These are phyloP conservation scores for Taphrorychus bicolor DNA, from an alignment of 2,888 invertebrate genomes.

Conservation along the genomic window DNA sequence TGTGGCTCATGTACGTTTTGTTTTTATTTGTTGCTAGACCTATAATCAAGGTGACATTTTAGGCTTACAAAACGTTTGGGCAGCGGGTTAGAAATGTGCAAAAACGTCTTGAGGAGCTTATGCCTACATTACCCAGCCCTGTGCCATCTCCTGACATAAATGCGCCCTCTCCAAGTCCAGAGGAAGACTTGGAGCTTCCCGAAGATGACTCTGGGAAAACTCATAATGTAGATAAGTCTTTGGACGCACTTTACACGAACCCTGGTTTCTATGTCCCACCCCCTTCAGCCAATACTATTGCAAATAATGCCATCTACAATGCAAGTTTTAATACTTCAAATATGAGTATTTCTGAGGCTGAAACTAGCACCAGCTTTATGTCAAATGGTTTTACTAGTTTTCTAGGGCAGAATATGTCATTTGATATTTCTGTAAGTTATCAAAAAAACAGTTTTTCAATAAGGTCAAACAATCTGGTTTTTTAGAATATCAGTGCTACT, in stretches of 20 bases:
- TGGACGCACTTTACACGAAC: slow-evolving; percentile 38
- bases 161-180: slow-evolving; percentile 81
- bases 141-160: slow-evolving; percentile 73
- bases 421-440: slow-evolving; percentile 34
- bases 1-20: slow-evolving; percentile 85
- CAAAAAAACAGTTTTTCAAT: not conserved
- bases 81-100: slow-evolving; percentile 85
- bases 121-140: slow-evolving; percentile 73
- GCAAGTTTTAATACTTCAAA: slow-evolving; percentile 10
- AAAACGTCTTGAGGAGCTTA: slow-evolving; percentile 83
- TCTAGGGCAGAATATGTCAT: slow-evolving; percentile 53
- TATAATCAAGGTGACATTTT: slow-evolving; percentile 19
- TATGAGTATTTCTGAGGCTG: slow-evolving; percentile 25
- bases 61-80: slow-evolving; percentile 96
- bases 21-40: not conserved
- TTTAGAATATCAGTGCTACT: slow-evolving; percentile 35
- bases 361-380: slow-evolving; percentile 46
- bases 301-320: slow-evolving; percentile 7
- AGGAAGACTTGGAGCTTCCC: slow-evolving; percentile 81
- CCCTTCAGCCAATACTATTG: slow-evolving; percentile 9
- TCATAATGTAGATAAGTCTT: not conserved
- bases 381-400: slow-evolving; percentile 70
- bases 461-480: not conserved
- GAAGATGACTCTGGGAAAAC: slow-evolving; percentile 46
- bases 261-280: slow-evolving; percentile 60